Conservation (phyloP, 2,888 invertebrate species). For the Myopa tessellatipennis region DNA sequence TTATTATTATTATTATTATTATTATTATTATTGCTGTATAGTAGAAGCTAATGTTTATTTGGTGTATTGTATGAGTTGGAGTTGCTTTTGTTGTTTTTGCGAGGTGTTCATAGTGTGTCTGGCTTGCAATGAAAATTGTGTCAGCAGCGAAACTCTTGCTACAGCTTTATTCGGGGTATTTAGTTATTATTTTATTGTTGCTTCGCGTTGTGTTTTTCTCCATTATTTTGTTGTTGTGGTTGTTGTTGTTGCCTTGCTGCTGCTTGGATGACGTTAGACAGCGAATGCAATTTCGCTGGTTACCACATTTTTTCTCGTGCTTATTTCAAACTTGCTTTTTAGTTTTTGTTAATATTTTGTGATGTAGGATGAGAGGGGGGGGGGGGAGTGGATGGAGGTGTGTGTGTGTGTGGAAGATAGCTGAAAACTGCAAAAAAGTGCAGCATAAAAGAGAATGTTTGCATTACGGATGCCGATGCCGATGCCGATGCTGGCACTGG, state of each 20-base stretch:
- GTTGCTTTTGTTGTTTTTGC: neutral
- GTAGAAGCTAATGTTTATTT: neutral
- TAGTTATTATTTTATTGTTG: neutral
- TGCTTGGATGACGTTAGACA: neutral
- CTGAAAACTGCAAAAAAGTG: neutral
- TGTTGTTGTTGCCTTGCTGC: neutral
- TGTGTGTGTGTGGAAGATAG: neutral
- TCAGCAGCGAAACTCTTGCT: constrained; percentile 26
- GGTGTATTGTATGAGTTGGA: neutral
- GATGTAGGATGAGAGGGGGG: neutral
- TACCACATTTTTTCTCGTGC: constrained; percentile 17
- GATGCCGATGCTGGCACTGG: constrained; percentile 3
- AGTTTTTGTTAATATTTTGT: neutral
- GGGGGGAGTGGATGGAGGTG: neutral
- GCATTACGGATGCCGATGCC: neutral
- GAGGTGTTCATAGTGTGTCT: constrained; percentile 7
- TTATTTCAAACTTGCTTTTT: constrained; percentile 5
- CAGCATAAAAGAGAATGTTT: constrained; percentile 10
- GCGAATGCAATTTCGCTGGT: constrained; percentile 21
- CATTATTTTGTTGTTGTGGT: neutral
- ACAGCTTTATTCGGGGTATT: constrained; percentile 21
- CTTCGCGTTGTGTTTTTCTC: neutral
- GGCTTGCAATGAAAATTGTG: constrained; percentile 13
- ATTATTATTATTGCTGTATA: neutral
- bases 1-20: neutral